Evolutionary conservation across 2,888 invertebrate genomes (phyloP), one percentile per base, ranked within the genome.

Genomic region (Liodrosophila aerea): DNA sequence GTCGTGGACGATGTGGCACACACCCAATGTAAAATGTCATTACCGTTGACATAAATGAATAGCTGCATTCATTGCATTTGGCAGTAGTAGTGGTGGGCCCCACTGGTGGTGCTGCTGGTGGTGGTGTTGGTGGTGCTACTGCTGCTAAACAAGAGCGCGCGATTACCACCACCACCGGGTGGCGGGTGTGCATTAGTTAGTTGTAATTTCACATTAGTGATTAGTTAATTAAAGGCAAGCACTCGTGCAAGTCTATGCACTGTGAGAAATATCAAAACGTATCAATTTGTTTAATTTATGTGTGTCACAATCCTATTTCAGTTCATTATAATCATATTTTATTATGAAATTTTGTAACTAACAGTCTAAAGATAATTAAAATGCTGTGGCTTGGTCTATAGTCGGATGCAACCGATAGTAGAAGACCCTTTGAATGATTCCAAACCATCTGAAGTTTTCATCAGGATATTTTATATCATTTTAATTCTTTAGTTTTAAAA

Each of bases 21-120:
- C 86, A 86, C 83, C 74, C 85, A 78, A 85, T 86, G 82, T 80
- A 77, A 77, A 87, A 77, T 88, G 88, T 88, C 88, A 88, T 88
- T 87, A 87, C 72, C 73, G 87, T 75, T 88, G 88, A 87, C 87
- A 88, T 85, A 87, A 88, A 87, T 86, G 87, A 88, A 87, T 87
- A 84, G 87, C 86, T 87, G 85, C 88, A 85, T 76, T 85, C 81
- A 86, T 78, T 82, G 88, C 86, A 86, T 88, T 88, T 88, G 87
- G 86, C 87, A 87, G 69, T 13, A 8, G n/a, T n/a, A n/a, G n/a
- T 36, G 13, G 36, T 15, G 36, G 16, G 1, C 13, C 12, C 5
- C 4, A 1, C 34, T 13, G 34, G 13, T 31, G 41, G 47, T 52
- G 45, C 49, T 29, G 4, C 4, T 39, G 44, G 18, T 45, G 52